Evolutionary conservation across 2,113 vertebrate genomes (phyloP).

Genomic region (Protomyctophum bolini): DNA sequence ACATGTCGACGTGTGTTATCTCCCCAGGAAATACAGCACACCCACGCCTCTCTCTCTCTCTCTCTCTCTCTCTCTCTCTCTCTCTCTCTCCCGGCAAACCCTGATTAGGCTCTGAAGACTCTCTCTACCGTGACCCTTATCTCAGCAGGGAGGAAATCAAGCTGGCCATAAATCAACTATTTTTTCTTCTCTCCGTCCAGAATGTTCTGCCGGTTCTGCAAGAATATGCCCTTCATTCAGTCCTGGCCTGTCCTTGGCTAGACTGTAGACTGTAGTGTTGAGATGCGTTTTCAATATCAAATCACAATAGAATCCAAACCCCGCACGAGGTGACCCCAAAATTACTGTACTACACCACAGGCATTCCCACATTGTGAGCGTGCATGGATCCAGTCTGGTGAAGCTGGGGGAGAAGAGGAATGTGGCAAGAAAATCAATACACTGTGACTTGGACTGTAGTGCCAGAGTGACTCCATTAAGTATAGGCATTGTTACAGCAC

Average conservation of each 20-base stretch:
- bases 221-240: conserved; percentile 49
- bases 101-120: conserved; percentile 58
- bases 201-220: conserved; percentile 42
- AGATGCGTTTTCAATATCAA: conserved; percentile 31
- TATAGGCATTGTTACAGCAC: conserved; percentile 35
- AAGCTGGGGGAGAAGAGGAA: neutral
- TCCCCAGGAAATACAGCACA: neutral
- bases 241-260: conserved; percentile 44
- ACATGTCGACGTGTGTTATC: conserved; percentile 42
- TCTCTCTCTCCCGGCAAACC: conserved; percentile 35
- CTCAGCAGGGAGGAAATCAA: conserved; percentile 59
- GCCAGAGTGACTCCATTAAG: conserved; percentile 31
- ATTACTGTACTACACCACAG: conserved; percentile 45
- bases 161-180: conserved; percentile 67
- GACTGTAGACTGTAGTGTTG: conserved; percentile 50
- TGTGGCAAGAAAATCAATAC: conserved; percentile 1
- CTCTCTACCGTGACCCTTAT: conserved; percentile 53
- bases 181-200: conserved; percentile 51
- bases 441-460: conserved; percentile 32
- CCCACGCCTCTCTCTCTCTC: no score
- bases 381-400: conserved; percentile 3
- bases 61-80: no score
- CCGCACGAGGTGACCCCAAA: conserved; percentile 32
- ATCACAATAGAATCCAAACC: conserved; percentile 34
- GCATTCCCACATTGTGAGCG: conserved; percentile 40